These are phyloP conservation scores for Python bivittatus DNA, from an alignment of 2,113 vertebrate genomes.

Conservation along the genomic window DNA sequence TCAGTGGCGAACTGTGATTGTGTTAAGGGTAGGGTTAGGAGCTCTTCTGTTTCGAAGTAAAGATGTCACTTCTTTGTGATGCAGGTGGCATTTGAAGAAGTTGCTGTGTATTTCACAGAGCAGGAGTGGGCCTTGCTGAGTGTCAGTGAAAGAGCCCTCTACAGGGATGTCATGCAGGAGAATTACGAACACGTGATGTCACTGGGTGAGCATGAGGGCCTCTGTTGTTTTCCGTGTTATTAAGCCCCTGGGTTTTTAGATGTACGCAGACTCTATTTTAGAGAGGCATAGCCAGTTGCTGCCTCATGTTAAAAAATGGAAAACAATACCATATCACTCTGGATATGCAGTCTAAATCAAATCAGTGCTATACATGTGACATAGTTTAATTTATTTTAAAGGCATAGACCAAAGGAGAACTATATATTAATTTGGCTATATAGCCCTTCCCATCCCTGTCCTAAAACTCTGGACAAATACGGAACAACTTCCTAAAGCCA, in stretches of 20 bases:
- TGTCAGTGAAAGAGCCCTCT: constrained; percentile 50
- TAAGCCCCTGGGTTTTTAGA: neutral
- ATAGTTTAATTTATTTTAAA: too few relatives aligned
- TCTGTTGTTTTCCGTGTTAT: neutral
- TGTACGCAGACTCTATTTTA: neutral
- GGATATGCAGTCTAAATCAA: neutral
- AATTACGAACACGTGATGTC: constrained; percentile 58
- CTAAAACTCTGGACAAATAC: neutral
- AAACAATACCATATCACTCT: neutral
- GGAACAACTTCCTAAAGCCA: neutral
- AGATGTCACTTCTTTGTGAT: neutral
- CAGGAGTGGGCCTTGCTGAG: constrained; percentile 60
- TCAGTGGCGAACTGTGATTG: neutral
- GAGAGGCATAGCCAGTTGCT: neutral
- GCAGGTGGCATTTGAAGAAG: constrained; percentile 59
- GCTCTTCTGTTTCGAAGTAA: neutral
- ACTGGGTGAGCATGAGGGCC: constrained; percentile 50
- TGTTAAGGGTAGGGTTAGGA: neutral
- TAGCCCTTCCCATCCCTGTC: neutral
- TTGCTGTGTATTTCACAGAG: constrained; percentile 61
- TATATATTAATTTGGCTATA: neutral
- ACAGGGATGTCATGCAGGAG: constrained; percentile 57
- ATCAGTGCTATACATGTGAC: too few relatives aligned
- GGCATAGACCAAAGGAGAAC: neutral
- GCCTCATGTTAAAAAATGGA: neutral